Base-by-base conservation (phyloP, 2,888 invertebrate species). In the Tetheella fluctuosa region DNA sequence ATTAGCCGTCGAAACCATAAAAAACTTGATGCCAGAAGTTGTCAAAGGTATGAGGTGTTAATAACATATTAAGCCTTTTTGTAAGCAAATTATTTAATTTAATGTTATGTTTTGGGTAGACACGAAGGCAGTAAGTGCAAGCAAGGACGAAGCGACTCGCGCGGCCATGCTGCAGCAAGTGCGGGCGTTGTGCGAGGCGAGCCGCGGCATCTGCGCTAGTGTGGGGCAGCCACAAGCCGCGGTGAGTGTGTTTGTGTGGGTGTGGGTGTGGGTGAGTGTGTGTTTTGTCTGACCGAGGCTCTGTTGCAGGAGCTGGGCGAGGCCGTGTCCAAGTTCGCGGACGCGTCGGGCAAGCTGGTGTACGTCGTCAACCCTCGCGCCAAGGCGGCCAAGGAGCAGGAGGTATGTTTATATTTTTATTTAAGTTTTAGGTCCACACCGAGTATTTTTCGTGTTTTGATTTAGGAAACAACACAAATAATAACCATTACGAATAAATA, bases 21-120 rank as follows among this genome's bases (percentile, higher is more conserved):
- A 81, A 5, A 77, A 83, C 5, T 62, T 84, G 48, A 73, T 85
- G 64, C 86, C 89, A 0, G 77, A 76, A n/a, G 71, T 89, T 3
- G 71, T 83, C 2, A 76, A 77, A 68, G 90, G 90, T 88, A 64
- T 73, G 66, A 52, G 56, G 10, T 20, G 20, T 48, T 17, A 13
- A 34, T 34, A 34, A 5, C 1, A 34, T 2, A 12, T 13, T 5
- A 1, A 2, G 12, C 13, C 13, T 34, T 34, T 34, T 34, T 30
- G 1, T 8, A 30, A 7, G 8, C 7, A 30, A 7, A 1, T 30
- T 30, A 30, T n/a, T n/a, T n/a, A n/a, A n/a, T n/a, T n/a, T n/a
- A n/a, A n/a, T n/a, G n/a, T n/a, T n/a, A n/a, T n/a, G n/a, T n/a
- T n/a, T n/a, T n/a, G 12, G 65, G 0, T 42, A 90, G 90, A 88